Base-by-base conservation (phyloP, 1,140 invertebrate genomes). In the Protaetia brevitarsis region DNA sequence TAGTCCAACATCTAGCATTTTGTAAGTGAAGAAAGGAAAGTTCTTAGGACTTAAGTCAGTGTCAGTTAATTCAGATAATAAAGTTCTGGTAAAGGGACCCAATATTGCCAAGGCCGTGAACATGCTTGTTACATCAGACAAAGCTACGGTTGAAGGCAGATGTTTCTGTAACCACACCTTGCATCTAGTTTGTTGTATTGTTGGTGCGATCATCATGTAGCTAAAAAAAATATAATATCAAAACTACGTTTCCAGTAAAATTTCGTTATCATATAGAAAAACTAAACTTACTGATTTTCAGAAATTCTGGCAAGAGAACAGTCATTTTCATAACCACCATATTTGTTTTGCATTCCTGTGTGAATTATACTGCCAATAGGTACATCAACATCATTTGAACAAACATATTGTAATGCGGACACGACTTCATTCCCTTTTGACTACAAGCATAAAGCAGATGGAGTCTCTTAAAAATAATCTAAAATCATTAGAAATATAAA, bases 161-260 rank as follows among this genome's bases (percentile, higher is more conserved):
- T 97, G 89, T 11, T 90, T 85, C 68, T 89, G 88, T 31, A 99
- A 85, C 96, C 97, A 99, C 57, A 89, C 87, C 78, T 94, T 92
- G 73, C 94, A 95, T 4, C 96, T 85, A 0, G 95, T 96, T 81
- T 99, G 97, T 79, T 99, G 97, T 67, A 97, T 95, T 1, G 96
- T 97, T 1, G 97, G 97, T 1, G 95, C 94, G 70, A 99, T 97
- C 89, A 99, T 95, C 89, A 99, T 97, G 73, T 94, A 99, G 77
- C 96, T 98, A 76, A 84, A 84, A 34, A 13, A 63, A 29, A 41
- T n/a, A n/a, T n/a, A n/a, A n/a, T n/a, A n/a, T n/a, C n/a, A n/a
- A n/a, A n/a, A n/a, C n/a, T n/a, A n/a, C n/a, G n/a, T n/a, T n/a
- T n/a, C n/a, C n/a, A n/a, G n/a, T n/a, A n/a, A n/a, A n/a, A n/a